phyloP scores from a whole-genome alignment of 2,888 invertebrate genomes.

The Lacanobia wlatinum region DNA sequence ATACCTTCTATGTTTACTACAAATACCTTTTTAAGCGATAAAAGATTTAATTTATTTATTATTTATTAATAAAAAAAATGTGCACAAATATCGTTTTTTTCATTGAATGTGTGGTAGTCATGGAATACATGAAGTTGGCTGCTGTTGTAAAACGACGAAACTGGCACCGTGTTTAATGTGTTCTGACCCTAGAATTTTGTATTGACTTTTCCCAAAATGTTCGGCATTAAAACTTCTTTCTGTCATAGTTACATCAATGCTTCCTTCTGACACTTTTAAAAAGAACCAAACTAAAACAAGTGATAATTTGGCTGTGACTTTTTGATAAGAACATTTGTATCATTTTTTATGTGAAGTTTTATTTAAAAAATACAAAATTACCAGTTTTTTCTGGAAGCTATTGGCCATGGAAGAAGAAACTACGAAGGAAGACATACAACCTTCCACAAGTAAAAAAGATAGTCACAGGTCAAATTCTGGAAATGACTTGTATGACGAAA shows the following conservation, averaged over 20 bases:
- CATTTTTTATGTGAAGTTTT: constrained; percentile 53
- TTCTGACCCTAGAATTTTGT: no score
- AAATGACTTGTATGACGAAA: constrained; percentile 58
- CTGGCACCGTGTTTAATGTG: no score
- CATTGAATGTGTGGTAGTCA: no score
- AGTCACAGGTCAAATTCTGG: constrained; percentile 60
- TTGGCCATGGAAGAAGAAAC: constrained; percentile 76
- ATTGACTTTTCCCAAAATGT: background rate
- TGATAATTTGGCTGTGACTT: constrained; percentile 55
- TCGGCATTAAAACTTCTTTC: constrained; percentile 31
- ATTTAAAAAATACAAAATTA: constrained; percentile 73
- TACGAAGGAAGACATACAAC: constrained; percentile 65
- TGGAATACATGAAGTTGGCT: no score
- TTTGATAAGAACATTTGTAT: constrained; percentile 40
- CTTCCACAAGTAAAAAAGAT: constrained; percentile 75
- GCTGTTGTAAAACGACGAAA: no score
- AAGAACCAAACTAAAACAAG: constrained; percentile 56
- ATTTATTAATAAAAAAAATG: no score
- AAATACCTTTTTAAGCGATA: no score
- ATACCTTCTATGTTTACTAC: no score
- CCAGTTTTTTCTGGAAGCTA: constrained; percentile 73
- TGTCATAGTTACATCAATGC: background rate
- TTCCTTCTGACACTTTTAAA: constrained; percentile 29
- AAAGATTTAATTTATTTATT: no score
- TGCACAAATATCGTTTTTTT: no score